These are phyloP conservation scores for Allygus modestus DNA, from an alignment of 2,888 invertebrate species.

Conservation along the genomic window DNA sequence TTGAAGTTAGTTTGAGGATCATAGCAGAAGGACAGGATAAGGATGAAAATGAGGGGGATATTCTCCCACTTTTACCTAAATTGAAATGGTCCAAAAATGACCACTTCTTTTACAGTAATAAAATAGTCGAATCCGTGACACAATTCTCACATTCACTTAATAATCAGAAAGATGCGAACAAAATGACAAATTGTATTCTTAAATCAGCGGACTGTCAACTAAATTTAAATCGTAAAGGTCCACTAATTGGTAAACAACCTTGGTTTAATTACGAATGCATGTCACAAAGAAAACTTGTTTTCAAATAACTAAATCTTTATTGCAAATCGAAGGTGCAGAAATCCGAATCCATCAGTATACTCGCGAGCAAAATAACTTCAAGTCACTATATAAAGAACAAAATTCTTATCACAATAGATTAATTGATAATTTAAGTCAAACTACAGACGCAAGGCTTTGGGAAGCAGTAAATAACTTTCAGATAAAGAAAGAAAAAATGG, in stretches of 20 bases:
- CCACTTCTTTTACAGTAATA: background rate
- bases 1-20: background rate
- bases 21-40: background rate
- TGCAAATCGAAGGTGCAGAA: background rate
- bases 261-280: constrained; percentile 48
- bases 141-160: background rate
- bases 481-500: background rate
- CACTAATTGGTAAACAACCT: constrained; percentile 27
- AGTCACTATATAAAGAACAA: constrained; percentile 15
- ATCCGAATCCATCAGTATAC: constrained; percentile 26
- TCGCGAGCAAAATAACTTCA: constrained; percentile 3
- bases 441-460: constrained; percentile 15
- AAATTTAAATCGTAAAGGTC: background rate
- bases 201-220: constrained; percentile 8
- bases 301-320: constrained; percentile 20
- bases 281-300: constrained; percentile 27
- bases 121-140: background rate
- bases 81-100: constrained; percentile 24
- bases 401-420: constrained; percentile 17
- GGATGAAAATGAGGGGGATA: background rate
- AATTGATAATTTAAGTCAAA: background rate
- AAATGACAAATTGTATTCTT: background rate
- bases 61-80: constrained; percentile 29
- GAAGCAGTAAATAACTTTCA: constrained; percentile 41
- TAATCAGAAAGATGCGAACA: background rate